These are phyloP conservation scores for Sparidentex hasta DNA, from an alignment of 2,797 vertebrate genomes.

Conservation along the genomic window DNA sequence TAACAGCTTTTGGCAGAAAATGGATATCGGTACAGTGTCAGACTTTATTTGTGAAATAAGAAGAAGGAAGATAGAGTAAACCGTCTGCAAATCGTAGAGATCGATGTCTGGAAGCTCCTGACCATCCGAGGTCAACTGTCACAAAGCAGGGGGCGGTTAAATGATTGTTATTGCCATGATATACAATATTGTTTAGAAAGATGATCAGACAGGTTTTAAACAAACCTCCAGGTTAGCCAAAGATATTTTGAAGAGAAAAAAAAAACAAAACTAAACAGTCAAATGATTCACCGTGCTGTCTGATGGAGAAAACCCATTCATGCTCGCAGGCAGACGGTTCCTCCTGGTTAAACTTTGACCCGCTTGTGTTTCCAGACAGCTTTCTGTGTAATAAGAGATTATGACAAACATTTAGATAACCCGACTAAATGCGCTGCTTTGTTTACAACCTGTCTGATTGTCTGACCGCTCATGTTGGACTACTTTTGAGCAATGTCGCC, in stretches of 20 bases:
- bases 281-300: neutral
- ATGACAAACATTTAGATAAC: constrained; percentile 30
- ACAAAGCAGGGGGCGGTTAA: too few relatives aligned
- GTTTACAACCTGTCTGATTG: constrained; percentile 26
- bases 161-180: too few relatives aligned
- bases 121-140: too few relatives aligned
- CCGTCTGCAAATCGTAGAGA: too few relatives aligned
- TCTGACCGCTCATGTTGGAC: neutral
- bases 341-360: constrained; percentile 10
- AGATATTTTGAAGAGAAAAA: constrained; percentile 20
- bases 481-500: neutral
- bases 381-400: neutral
- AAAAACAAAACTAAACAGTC: constrained; percentile 3
- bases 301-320: neutral
- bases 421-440: constrained; percentile 16
- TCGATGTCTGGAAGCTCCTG: too few relatives aligned
- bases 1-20: constrained; percentile 16
- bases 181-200: too few relatives aligned
- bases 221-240: neutral
- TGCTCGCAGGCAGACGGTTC: neutral
- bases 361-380: constrained; percentile 1
- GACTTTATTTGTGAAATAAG: neutral
- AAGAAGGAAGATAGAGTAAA: too few relatives aligned
- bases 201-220: neutral
- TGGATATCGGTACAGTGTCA: neutral